Evolutionary conservation across 2,797 vertebrate genomes (phyloP).

Genomic region (Octomys mimax): DNA sequence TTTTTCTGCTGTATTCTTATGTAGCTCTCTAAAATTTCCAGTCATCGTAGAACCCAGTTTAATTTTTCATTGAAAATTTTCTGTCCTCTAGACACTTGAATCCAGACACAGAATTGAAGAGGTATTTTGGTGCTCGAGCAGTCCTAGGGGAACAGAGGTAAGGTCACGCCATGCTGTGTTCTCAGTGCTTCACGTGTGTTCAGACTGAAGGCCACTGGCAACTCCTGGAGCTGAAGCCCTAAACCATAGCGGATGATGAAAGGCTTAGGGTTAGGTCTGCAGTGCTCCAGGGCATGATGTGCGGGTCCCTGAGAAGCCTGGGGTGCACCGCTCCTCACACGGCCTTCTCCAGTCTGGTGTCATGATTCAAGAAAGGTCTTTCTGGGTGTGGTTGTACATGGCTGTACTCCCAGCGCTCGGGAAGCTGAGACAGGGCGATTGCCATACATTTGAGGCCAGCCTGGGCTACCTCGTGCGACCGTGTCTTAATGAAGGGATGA

Average conservation of each 20-base stretch:
- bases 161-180: background rate
- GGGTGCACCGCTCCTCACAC: background rate
- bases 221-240: background rate
- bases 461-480: background rate
- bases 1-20: background rate
- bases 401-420: too few relatives aligned
- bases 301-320: background rate
- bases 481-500: background rate
- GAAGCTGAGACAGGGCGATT: background rate
- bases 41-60: background rate
- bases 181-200: background rate
- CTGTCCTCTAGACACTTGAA: constrained; percentile 94
- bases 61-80: constrained; percentile 42
- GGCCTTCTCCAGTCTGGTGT: background rate
- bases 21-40: background rate
- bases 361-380: background rate
- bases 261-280: background rate
- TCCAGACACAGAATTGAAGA: constrained; percentile 97
- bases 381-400: background rate
- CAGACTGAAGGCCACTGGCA: background rate
- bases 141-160: constrained; percentile 98
- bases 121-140: constrained; percentile 97
- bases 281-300: background rate
- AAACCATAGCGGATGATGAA: background rate
- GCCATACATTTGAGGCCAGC: background rate